A percentile compares a stretch with the other conserved stretches of the same genome.
Evolutionary conservation across 2,113 vertebrate genomes (phyloP).

Genomic region (Oxyruncus cristatus): DNA sequence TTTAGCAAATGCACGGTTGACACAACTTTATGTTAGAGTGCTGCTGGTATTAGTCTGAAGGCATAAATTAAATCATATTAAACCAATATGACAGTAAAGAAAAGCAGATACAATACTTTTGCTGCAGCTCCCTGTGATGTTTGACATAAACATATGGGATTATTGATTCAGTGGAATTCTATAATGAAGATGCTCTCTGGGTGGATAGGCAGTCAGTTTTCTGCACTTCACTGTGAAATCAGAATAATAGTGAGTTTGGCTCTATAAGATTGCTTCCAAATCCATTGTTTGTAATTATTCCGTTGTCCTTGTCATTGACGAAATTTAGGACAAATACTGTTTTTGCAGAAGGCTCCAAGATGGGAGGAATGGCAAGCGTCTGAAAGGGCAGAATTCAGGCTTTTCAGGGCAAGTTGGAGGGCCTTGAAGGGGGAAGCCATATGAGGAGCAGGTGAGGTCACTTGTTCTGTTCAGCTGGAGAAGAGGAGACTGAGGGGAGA

Average conservation of each 20-base stretch:
- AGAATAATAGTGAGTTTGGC: background rate
- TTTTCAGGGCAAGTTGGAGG: background rate
- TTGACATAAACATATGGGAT: background rate
- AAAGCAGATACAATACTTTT: background rate
- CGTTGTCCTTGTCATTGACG: fast-evolving
- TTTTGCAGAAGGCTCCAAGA: background rate
- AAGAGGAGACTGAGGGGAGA: background rate
- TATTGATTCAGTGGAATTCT: background rate
- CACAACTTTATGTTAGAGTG: background rate
- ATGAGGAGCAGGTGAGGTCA: background rate
- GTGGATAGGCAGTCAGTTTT: background rate
- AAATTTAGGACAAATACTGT: background rate
- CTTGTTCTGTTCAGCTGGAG: background rate
- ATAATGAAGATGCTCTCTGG: background rate
- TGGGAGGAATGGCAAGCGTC: background rate
- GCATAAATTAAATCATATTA: background rate
- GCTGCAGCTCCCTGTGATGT: background rate
- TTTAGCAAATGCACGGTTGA: background rate
- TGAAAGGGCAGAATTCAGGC: background rate
- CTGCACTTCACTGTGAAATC: background rate
- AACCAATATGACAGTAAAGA: background rate
- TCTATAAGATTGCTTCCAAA: background rate
- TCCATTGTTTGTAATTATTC: background rate
- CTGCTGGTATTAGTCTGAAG: background rate
- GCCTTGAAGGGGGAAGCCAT: background rate